Conservation (phyloP, 2,888 invertebrate genomes). For the Bedellia somnulentella region DNA sequence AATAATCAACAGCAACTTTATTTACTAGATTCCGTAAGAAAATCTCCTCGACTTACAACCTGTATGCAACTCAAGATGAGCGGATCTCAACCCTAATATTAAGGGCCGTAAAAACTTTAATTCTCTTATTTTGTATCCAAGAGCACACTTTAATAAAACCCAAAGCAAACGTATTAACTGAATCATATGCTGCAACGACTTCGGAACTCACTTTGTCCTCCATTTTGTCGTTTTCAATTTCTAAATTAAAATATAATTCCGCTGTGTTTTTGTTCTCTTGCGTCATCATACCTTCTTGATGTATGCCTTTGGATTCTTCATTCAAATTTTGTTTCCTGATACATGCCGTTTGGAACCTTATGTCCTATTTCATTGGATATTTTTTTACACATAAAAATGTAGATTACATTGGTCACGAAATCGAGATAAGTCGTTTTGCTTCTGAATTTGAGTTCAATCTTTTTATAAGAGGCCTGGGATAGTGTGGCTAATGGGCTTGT, state of each 20-base stretch:
- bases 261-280: conserved; percentile 2
- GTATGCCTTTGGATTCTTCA: neutral
- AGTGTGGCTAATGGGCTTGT: conserved; percentile 41
- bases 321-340: neutral
- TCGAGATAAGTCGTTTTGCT: conserved; percentile 32
- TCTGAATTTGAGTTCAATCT: conserved; percentile 13
- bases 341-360: neutral
- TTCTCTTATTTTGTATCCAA: conserved; percentile 13
- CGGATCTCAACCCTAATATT: conserved; percentile 15
- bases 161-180: neutral
- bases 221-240: neutral
- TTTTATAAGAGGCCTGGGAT: conserved; percentile 41
- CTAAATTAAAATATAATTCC: neutral
- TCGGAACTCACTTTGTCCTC: neutral
- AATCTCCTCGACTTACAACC: too few relatives aligned
- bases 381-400: too few relatives aligned
- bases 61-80: too few relatives aligned
- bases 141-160: conserved; percentile 9
- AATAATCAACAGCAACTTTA: too few relatives aligned
- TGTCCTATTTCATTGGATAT: neutral
- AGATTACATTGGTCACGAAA: conserved; percentile 29
- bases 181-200: neutral
- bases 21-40: too few relatives aligned
- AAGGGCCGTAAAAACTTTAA: conserved; percentile 20
- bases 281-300: conserved; percentile 2